Evolutionary conservation across 2,797 vertebrate genomes (phyloP).

Genomic region (Poeciliopsis presidionis): DNA sequence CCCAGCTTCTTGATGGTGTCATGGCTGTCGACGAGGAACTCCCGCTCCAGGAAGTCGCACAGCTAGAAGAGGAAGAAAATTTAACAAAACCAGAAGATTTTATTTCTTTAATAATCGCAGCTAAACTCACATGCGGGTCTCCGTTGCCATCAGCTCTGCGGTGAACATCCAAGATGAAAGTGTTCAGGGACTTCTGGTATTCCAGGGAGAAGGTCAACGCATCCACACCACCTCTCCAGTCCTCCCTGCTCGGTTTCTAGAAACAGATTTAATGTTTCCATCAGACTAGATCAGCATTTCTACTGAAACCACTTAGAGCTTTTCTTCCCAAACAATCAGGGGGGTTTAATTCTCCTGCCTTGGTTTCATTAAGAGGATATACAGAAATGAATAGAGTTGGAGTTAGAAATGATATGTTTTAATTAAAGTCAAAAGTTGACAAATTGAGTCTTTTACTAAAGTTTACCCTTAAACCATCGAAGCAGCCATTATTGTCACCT

Average conservation of each 20-base stretch:
- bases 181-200: conserved; percentile 80
- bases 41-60: conserved; percentile 78
- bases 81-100: neutral
- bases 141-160: conserved; percentile 52
- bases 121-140: conserved; percentile 76
- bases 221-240: conserved; percentile 79
- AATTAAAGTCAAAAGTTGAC: no score
- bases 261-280: neutral
- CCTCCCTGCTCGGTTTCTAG: conserved; percentile 79
- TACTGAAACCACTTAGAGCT: neutral
- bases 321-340: neutral
- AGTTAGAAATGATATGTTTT: no score
- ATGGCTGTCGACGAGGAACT: conserved; percentile 78
- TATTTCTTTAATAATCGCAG: neutral
- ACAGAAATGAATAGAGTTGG: no score
- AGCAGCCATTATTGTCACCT: no score
- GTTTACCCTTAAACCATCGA: no score
- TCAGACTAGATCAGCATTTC: neutral
- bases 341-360: neutral
- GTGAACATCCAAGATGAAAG: conserved; percentile 72
- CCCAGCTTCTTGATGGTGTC: conserved; percentile 81
- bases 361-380: no score
- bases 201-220: conserved; percentile 79
- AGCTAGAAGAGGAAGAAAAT: conserved; percentile 58
- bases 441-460: no score